phyloP scores from a whole-genome alignment of 2,797 vertebrate species.

The Distichodus sexfasciatus region DNA sequence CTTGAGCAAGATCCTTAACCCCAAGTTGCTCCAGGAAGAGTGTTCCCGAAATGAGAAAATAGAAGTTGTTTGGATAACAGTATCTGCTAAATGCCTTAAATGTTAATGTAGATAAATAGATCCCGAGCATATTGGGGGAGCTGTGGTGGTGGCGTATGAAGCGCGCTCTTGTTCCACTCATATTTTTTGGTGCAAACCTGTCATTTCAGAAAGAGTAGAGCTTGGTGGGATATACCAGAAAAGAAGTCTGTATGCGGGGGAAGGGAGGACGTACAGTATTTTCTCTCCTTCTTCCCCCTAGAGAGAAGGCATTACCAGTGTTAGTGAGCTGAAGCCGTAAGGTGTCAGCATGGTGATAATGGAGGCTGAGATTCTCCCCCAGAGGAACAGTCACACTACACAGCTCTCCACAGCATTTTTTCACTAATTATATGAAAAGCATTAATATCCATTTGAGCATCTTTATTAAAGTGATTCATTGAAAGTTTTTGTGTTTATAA shows the following conservation, averaged over 20 bases:
- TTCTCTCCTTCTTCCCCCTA: neutral
- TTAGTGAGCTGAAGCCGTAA: slow-evolving; percentile 9
- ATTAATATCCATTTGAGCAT: slow-evolving; percentile 9
- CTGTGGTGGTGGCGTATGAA: too few species aligned
- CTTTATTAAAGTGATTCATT: slow-evolving; percentile 24
- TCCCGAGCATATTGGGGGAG: too few species aligned
- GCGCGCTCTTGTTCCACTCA: too few species aligned
- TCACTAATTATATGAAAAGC: slow-evolving; percentile 4
- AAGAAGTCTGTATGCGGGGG: too few species aligned
- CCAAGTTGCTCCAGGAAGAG: too few species aligned
- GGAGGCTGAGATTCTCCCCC: neutral
- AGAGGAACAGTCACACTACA: neutral
- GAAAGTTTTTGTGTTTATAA: slow-evolving; percentile 4
- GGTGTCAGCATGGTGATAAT: slow-evolving; percentile 29
- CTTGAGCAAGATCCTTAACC: too few species aligned
- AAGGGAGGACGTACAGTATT: too few species aligned
- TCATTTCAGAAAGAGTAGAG: slow-evolving; percentile 8
- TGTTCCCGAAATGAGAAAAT: too few species aligned
- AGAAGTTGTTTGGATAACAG: too few species aligned
- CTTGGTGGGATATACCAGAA: neutral
- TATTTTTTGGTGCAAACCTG: too few species aligned
- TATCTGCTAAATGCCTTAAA: too few species aligned
- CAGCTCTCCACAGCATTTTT: neutral
- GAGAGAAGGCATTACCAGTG: neutral
- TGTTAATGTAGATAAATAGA: too few species aligned